These are phyloP conservation scores for Philonicus albiceps DNA, from an alignment of 2,888 invertebrate genomes.

Conservation along the genomic window DNA sequence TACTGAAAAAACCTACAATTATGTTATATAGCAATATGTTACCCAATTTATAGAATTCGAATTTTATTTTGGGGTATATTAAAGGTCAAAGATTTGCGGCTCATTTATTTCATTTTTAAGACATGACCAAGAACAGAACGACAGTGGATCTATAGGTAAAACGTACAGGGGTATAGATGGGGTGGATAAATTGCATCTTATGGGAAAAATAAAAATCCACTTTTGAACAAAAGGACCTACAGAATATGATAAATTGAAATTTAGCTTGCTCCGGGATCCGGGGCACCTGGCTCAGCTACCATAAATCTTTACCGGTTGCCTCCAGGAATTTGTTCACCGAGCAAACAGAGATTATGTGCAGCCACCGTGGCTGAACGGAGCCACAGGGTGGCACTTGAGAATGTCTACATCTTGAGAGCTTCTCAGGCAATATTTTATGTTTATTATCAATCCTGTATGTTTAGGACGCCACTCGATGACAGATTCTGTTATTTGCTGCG, in stretches of 20 bases:
- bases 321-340: not conserved
- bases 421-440: not conserved
- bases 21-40: not conserved
- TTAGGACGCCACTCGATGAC: not conserved
- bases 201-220: not conserved
- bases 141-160: not conserved
- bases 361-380: not conserved
- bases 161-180: not conserved
- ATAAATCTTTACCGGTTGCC: not conserved
- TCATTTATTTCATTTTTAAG: not conserved
- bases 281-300: not conserved
- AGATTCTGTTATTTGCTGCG: not conserved
- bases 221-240: not conserved
- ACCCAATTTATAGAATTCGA: not conserved
- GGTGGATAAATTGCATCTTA: not conserved
- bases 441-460: not conserved
- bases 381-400: not conserved
- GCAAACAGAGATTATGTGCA: not conserved
- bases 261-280: not conserved
- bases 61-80: not conserved
- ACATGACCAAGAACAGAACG: not conserved
- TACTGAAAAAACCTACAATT: not conserved
- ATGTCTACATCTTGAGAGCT: not conserved
- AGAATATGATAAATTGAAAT: not conserved
- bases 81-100: not conserved